Conservation (phyloP, 2,797 vertebrate species). For the Eupleurogrammus muticus region DNA sequence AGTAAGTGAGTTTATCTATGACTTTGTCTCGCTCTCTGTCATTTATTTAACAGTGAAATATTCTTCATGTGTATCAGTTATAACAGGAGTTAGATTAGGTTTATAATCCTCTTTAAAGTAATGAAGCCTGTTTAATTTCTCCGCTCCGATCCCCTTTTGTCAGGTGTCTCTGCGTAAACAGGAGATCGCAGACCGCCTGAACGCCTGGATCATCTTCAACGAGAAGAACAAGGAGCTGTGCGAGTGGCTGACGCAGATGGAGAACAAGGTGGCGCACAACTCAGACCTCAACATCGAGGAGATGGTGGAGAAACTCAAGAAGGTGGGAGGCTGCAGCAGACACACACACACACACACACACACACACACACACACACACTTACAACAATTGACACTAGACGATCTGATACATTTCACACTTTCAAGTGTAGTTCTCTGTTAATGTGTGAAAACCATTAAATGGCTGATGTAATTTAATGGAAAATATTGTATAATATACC, state of each 20-base stretch:
- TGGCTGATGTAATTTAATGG: not conserved
- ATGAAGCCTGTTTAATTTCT: not conserved
- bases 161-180: slow-evolving; percentile 92
- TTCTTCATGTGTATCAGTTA: not conserved
- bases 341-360: not conserved
- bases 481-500: too few relatives aligned
- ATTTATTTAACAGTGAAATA: too few relatives aligned
- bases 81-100: not conserved
- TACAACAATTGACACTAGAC: too few relatives aligned
- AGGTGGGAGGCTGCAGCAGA: slow-evolving; percentile 78
- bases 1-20: too few relatives aligned
- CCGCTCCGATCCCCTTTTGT: not conserved
- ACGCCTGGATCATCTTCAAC: slow-evolving; percentile 93
- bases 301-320: slow-evolving; percentile 96
- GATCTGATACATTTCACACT: too few relatives aligned
- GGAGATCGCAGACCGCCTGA: slow-evolving; percentile 92
- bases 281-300: slow-evolving; percentile 93
- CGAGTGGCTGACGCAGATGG: slow-evolving; percentile 95
- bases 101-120: slow-evolving; percentile 1
- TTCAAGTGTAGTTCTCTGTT: too few relatives aligned
- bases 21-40: too few relatives aligned
- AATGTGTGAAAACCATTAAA: too few relatives aligned
- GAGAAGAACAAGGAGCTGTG: slow-evolving; percentile 95
- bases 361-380: too few relatives aligned
- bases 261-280: slow-evolving; percentile 91